Evolutionary conservation across 2,888 invertebrate species (phyloP), one percentile per base, ranked within the genome.

Genomic region (Sarcophaga caerulescens): DNA sequence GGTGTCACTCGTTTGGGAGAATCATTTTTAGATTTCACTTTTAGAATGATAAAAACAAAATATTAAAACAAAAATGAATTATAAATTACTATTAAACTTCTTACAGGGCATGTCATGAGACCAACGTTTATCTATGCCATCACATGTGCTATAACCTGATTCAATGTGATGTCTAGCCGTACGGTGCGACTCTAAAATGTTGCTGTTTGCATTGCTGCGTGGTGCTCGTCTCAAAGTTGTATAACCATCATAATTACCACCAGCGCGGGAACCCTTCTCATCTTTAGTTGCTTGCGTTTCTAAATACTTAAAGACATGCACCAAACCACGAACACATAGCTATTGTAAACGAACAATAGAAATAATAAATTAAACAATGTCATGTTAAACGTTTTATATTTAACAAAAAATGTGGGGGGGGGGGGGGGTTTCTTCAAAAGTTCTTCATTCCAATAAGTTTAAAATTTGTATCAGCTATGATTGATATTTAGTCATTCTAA

Each of bases 251-350:
- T 92, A 92, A 76, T 93, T 92, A 77, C 93, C 93, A n/a, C 91
- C 92, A 17, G 91, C 89, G 10, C 92, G 91, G 5, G 91, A 91
- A 19, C 92, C 91, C 87, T 92, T 92, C 88, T 93, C 93, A 74
- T 94, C 95, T 93, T 96, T 97, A 91, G 95, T 95, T 70, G 98
- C 97, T 94, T 97, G 97, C 91, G 96, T 96, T 93, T 98, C 98
- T 89, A 99, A 94, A 94, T 97, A 98, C 93, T 98, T 98, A 94
- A 98, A 98, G 90, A 99, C 97, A 93, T 99, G 98, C 91, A 98
- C 97, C 91, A 97, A 95, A 89, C 99, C 98, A 93, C 98, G 96
- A 94, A 96, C 96, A 94, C 98, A 98, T 12, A 92, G 91, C 92
- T 92, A 25, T 3, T 60, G 23, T 71, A 25, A 25, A 25, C 14